Base-by-base conservation (phyloP, 2,888 invertebrate genomes). In the Nymphalis urticae region DNA sequence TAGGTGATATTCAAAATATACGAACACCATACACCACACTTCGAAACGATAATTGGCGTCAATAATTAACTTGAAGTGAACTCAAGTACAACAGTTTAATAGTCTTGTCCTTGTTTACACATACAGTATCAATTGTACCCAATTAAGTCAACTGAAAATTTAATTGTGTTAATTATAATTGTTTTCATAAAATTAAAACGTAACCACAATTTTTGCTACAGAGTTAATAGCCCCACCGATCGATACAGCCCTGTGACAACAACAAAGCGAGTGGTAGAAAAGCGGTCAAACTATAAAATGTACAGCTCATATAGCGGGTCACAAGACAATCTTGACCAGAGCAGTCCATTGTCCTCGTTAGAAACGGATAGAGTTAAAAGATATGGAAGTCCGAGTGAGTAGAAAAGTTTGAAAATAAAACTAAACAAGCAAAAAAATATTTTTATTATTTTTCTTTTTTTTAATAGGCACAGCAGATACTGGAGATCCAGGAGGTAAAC, bases 201-300 rank as follows among this genome's bases (percentile, higher is more conserved):
- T 60, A 3, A 56, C 4, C 36, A 56, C 13, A 9, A 50, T 21
- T n/a, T 62, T 60, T 62, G 16, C 8, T 65, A 60, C 75, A 92
- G 92, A 75, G 88, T 90, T 2, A 90, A 79, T 81, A 92, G 91
- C 72, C 91, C 92, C 16, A 86, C 82, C 2, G 92, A 92, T 9
- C 82, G 89, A 10, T 89, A 89, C 75, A 93, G 92, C 66, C 93
- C 93, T 0, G 89, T 89, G 48, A 88, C 91, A 24, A 86, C 90
- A 1, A 87, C 92, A 1, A 92, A 91, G 71, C 82, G 87, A 1
- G 88, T 92, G 16, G 86, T 92, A 2, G 92, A 93, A 66, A 93
- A 93, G 71, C 82, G 89, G 0, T 90, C 91, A 9, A 92, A 92
- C 78, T 93, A 92, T 79, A 92, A 90, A 72, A 83, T 89, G 84